A percentile compares a stretch with the other conserved stretches of the same genome.
phyloP scores from a whole-genome alignment of 2,113 vertebrate genomes.

The Cygnus atratus region DNA sequence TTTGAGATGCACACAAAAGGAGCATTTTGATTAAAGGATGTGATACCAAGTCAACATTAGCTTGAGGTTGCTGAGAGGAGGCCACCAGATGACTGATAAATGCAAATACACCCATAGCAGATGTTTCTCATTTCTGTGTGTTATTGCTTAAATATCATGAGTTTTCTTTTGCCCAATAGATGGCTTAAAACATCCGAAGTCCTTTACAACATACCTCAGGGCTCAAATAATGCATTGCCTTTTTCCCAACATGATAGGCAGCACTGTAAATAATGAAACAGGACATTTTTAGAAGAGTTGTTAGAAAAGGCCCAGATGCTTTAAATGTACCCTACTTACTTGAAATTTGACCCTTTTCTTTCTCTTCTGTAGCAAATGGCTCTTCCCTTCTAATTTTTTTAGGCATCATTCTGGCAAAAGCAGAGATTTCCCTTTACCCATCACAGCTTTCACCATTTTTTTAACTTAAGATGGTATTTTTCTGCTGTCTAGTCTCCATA shows the following conservation, averaged over 20 bases:
- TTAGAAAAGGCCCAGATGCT: background rate
- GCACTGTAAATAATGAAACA: background rate
- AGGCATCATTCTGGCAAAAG: constrained; percentile 23
- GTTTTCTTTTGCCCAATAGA: background rate
- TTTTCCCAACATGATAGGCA: background rate
- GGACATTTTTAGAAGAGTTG: background rate
- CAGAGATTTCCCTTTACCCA: constrained; percentile 38
- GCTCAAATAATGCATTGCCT: background rate
- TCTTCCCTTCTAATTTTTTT: background rate
- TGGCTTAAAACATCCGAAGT: background rate
- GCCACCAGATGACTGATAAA: background rate
- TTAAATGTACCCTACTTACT: background rate
- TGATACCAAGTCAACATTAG: background rate
- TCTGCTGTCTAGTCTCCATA: constrained; percentile 27
- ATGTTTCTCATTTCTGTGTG: background rate
- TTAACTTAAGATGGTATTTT: constrained; percentile 29
- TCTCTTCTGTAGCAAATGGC: background rate
- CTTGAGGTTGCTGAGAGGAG: background rate
- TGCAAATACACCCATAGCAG: background rate
- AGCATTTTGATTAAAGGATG: background rate
- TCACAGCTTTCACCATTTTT: constrained; percentile 49
- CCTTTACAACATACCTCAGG: background rate
- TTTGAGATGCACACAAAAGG: background rate
- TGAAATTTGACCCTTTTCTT: background rate
- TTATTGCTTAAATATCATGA: background rate